Percentiles rank a stretch among this genome's conserved stretches.
These are phyloP conservation scores for Fregata magnificens DNA, from an alignment of 2,113 vertebrate genomes.

Conservation along the genomic window DNA sequence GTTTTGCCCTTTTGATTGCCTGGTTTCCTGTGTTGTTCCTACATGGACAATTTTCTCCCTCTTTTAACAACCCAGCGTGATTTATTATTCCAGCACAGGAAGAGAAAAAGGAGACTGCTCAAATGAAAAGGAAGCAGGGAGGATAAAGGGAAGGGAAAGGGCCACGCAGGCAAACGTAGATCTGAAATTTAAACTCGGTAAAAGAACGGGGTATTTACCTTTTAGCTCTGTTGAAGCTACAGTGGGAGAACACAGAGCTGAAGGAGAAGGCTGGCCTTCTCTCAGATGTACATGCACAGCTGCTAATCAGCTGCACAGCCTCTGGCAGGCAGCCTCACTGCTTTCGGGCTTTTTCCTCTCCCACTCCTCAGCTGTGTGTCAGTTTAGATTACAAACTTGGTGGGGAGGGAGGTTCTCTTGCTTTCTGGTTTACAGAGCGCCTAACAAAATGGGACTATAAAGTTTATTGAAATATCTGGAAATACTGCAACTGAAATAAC, in stretches of 20 bases:
- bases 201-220: neutral
- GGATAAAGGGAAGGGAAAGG: neutral
- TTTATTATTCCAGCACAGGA: neutral
- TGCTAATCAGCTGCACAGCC: neutral
- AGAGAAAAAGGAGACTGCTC: neutral
- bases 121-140: neutral
- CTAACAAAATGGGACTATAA: neutral
- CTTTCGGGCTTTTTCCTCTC: neutral
- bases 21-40: conserved; percentile 35
- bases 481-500: neutral
- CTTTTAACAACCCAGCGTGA: neutral
- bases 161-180: rapidly evolving
- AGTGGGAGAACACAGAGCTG: neutral
- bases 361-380: neutral
- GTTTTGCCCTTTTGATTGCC: neutral
- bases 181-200: neutral
- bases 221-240: neutral
- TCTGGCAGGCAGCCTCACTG: neutral
- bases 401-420: neutral
- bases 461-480: neutral
- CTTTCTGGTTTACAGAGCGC: neutral
- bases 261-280: neutral
- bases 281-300: neutral
- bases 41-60: neutral
- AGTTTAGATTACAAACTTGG: neutral